Conservation (phyloP, 2,113 vertebrate species). For the Haliaeetus leucogaster region DNA sequence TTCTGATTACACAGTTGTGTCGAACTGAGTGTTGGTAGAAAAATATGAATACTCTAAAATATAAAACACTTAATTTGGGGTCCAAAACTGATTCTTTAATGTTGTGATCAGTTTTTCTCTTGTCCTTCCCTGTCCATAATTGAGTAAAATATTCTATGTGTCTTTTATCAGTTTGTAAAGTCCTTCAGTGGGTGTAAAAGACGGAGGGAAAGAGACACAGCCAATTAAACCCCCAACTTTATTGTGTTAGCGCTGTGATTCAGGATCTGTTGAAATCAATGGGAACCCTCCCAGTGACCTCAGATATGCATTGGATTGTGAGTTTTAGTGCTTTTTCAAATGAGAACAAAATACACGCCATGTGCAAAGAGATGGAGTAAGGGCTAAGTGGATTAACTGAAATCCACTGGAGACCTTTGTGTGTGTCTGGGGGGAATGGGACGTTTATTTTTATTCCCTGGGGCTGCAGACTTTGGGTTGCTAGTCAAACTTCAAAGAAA, state of each 20-base stretch:
- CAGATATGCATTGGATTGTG: neutral
- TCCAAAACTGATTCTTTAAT: neutral
- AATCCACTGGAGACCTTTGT: neutral
- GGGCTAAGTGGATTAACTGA: neutral
- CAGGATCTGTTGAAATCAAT: neutral
- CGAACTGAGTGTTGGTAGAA: neutral
- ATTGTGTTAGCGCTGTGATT: neutral
- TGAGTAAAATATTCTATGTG: neutral
- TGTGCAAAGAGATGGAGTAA: neutral
- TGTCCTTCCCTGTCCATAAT: neutral
- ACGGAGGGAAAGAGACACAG: neutral
- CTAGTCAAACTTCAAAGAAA: neutral
- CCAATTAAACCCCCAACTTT: neutral
- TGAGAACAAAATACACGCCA: neutral
- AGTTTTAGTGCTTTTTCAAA: neutral
- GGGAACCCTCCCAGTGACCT: neutral
- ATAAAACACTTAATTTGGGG: neutral
- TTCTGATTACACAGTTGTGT: neutral
- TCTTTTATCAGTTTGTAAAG: neutral
- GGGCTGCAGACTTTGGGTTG: neutral
- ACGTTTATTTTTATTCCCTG: neutral
- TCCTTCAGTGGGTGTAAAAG: neutral
- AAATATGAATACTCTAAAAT: neutral
- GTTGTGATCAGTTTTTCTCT: neutral
- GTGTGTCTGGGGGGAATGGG: neutral